A percentile compares a stretch with the other conserved stretches of the same genome.
phyloP scores from a whole-genome alignment of 2,888 invertebrate species.

The Tipula unca region DNA sequence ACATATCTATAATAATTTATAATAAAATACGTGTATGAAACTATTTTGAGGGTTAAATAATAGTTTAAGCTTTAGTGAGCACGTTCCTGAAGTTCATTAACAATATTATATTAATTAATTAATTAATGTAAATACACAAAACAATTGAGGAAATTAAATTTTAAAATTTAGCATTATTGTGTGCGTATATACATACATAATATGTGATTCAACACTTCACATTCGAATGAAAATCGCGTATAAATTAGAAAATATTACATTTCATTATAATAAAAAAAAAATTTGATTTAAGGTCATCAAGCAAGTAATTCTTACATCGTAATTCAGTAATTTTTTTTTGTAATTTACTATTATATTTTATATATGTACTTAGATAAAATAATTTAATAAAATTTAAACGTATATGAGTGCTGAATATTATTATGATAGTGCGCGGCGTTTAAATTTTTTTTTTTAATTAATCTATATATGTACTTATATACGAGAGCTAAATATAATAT shows the following conservation, averaged over 20 bases:
- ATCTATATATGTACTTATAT: background rate
- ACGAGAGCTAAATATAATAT: background rate
- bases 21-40: background rate
- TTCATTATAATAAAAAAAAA: background rate
- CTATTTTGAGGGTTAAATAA: slow-evolving; percentile 3
- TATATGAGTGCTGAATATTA: background rate
- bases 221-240: background rate
- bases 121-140: background rate
- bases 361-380: background rate
- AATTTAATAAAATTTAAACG: background rate
- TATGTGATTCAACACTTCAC: background rate
- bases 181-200: background rate
- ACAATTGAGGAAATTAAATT: slow-evolving; percentile 2
- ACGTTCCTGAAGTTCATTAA: background rate
- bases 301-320: too few relatives aligned
- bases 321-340: background rate
- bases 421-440: background rate
- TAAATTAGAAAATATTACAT: background rate
- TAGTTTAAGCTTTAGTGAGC: background rate
- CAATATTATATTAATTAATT: background rate
- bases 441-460: background rate
- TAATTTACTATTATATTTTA: background rate
- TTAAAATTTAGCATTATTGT: background rate
- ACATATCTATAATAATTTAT: background rate
- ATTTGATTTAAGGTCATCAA: background rate